These are phyloP conservation scores for Eidolon dupreanum DNA, from an alignment of 2,797 vertebrate genomes.

Conservation along the genomic window DNA sequence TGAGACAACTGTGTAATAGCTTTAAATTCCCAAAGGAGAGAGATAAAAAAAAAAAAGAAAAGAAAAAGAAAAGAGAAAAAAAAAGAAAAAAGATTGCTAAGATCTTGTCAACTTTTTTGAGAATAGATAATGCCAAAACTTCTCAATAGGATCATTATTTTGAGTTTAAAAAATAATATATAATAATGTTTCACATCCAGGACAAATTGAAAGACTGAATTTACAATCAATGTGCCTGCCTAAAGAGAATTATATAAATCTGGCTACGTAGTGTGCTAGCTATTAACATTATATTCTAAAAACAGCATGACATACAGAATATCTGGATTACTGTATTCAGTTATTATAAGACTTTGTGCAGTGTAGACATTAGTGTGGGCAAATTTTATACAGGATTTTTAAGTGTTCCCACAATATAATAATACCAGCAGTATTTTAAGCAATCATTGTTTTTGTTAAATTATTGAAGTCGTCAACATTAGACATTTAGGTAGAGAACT, in stretches of 20 bases:
- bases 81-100: not conserved
- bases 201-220: constrained; percentile 20
- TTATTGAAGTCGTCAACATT: not conserved
- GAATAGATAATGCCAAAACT: not conserved
- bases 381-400: not conserved
- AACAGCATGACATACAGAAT: not conserved
- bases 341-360: not conserved
- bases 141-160: constrained; percentile 25
- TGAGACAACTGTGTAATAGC: constrained; percentile 70
- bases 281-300: not conserved
- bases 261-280: not conserved
- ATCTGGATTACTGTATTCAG: not conserved
- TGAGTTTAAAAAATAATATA: constrained; percentile 12
- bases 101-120: not conserved
- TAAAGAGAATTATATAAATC: constrained; percentile 43
- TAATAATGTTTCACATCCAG: not conserved
- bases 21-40: constrained; percentile 52
- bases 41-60: constrained; percentile 11
- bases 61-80: constrained; percentile 17
- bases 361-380: not conserved
- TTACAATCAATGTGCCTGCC: not conserved
- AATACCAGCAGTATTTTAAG: not conserved
- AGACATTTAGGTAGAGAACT: constrained; percentile 30
- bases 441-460: not conserved
- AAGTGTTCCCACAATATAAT: not conserved